Evolutionary conservation across 2,888 invertebrate species (phyloP).

Genomic region (Agrochola circellaris): DNA sequence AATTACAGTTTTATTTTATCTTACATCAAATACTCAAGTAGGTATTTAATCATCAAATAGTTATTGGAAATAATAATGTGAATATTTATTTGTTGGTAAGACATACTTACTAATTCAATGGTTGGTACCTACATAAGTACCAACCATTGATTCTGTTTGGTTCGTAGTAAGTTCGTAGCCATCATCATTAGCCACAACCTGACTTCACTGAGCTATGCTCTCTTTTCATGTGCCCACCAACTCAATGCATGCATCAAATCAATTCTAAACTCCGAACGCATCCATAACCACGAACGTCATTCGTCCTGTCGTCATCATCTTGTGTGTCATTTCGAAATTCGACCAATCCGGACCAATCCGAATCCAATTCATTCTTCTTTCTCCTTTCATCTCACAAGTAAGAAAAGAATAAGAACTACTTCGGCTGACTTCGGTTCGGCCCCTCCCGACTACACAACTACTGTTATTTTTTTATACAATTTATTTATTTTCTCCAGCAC

Average conservation of each 20-base stretch:
- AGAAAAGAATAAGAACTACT: conserved; percentile 8
- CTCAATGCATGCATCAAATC: not conserved
- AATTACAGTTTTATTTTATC: too few species aligned
- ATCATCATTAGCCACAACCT: too few species aligned
- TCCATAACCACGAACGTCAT: conserved; percentile 13
- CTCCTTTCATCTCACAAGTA: conserved; percentile 13
- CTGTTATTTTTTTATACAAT: not conserved
- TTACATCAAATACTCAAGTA: not conserved
- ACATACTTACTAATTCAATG: too few species aligned
- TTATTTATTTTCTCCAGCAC: not conserved
- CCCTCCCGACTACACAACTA: not conserved
- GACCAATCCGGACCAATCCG: conserved; percentile 41
- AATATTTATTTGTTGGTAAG: not conserved
- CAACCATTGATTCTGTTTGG: not conserved
- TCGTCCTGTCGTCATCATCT: not conserved
- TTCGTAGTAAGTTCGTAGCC: not conserved
- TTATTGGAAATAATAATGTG: not conserved
- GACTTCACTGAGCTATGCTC: too few species aligned
- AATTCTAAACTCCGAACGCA: conserved; percentile 23
- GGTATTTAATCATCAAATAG: not conserved
- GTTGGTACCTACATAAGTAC: not conserved
- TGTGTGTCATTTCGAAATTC: not conserved
- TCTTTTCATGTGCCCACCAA: too few species aligned
- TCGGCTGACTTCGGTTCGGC: conserved; percentile 6
- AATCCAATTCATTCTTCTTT: not conserved